phyloP scores from a whole-genome alignment of 2,888 invertebrate genomes.

The Auanema sp. region DNA sequence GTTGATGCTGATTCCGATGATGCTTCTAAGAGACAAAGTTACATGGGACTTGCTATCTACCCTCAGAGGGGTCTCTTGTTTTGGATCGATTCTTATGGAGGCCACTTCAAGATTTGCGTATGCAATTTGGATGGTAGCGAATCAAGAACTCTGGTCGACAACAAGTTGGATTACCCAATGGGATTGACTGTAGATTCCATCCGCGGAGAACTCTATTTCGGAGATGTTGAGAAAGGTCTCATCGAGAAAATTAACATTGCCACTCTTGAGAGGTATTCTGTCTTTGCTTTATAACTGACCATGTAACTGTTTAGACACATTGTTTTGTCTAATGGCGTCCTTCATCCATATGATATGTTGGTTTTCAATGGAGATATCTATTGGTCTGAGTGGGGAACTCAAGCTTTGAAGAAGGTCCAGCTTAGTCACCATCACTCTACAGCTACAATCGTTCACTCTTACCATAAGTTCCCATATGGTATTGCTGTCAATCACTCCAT shows the following conservation, averaged over 20 bases:
- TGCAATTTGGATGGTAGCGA: constrained; percentile 93
- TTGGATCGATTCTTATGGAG: constrained; percentile 60
- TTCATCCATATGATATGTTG: constrained; percentile 39
- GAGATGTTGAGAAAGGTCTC: constrained; percentile 32
- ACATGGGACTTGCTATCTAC: constrained; percentile 42
- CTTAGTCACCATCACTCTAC: constrained; percentile 29
- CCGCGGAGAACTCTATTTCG: constrained; percentile 43
- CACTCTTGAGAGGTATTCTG: constrained; percentile 23
- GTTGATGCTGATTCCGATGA: constrained; percentile 2
- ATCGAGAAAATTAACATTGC: constrained; percentile 47
- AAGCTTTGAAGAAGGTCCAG: constrained; percentile 36
- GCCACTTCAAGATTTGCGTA: constrained; percentile 84
- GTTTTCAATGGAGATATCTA: constrained; percentile 44
- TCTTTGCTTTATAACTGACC: neutral
- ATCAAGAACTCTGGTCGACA: constrained; percentile 40
- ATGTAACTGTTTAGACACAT: constrained; percentile 15
- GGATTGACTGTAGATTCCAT: constrained; percentile 44
- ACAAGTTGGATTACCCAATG: constrained; percentile 37
- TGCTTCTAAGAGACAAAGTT: constrained; percentile 18
- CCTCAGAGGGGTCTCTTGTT: constrained; percentile 35
- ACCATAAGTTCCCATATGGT: constrained; percentile 43
- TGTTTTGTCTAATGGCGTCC: constrained; percentile 33
- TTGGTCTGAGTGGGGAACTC: constrained; percentile 46
- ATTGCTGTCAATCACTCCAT: constrained; percentile 46
- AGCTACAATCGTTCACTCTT: constrained; percentile 31